Conservation (phyloP, 2,888 invertebrate genomes). For the Diarsia rubi region DNA sequence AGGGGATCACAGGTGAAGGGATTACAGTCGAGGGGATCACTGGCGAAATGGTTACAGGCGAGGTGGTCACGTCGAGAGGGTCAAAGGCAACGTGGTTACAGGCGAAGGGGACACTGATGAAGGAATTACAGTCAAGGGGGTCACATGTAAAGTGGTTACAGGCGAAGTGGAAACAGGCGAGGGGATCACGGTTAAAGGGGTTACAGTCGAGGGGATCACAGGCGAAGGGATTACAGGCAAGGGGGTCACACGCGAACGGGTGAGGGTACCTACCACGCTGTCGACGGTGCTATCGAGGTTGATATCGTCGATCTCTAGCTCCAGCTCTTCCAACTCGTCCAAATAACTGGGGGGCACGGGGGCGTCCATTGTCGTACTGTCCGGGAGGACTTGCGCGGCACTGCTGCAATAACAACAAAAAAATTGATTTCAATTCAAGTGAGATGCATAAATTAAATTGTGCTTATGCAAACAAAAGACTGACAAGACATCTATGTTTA, state of each 20-base stretch:
- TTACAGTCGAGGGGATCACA: no score
- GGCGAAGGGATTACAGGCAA: no score
- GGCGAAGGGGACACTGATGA: no score
- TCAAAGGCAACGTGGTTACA: background rate
- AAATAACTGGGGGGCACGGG: background rate
- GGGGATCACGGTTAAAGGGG: no score
- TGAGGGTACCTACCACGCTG: constrained; percentile 79
- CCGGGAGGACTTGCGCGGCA: background rate
- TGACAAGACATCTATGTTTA: no score
- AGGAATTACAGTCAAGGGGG: background rate
- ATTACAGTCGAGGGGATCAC: no score
- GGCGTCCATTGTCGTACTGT: constrained; percentile 15
- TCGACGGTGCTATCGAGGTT: constrained; percentile 94
- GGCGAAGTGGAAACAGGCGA: no score
- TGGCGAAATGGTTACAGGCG: background rate
- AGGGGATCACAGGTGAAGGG: background rate
- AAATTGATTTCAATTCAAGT: no score
- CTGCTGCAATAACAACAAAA: background rate
- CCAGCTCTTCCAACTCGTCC: constrained; percentile 92
- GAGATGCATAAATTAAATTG: no score
- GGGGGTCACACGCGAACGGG: background rate
- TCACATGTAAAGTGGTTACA: no score
- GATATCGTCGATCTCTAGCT: constrained; percentile 95
- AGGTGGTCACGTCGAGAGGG: background rate
- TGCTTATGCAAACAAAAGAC: no score